phyloP scores from a whole-genome alignment of 2,113 vertebrate genomes.

The Lota lota region DNA sequence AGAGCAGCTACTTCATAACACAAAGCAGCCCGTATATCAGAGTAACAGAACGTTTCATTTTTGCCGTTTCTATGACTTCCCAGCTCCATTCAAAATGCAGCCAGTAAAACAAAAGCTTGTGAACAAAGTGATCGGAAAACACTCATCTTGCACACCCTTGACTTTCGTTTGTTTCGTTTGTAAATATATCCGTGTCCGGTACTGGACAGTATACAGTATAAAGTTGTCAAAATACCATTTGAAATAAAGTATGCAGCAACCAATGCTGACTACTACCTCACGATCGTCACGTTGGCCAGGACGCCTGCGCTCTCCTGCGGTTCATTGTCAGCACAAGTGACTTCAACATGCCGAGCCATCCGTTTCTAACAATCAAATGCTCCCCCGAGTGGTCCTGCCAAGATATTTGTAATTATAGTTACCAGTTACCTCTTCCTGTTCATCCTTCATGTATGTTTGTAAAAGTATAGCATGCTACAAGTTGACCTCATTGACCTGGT shows the following conservation, averaged over 20 bases:
- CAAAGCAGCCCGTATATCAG: conserved; percentile 43
- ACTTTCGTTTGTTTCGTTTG: conserved; percentile 32
- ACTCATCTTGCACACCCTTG: conserved; percentile 13
- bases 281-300: conserved; percentile 53
- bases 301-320: conserved; percentile 38
- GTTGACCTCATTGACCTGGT: conserved; percentile 52
- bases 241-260: conserved; percentile 70
- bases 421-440: conserved; percentile 34
- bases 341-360: conserved; percentile 44
- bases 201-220: conserved; percentile 44
- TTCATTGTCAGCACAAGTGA: conserved; percentile 6
- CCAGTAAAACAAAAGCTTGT: conserved; percentile 32
- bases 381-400: conserved; percentile 57
- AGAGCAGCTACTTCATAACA: conserved; percentile 39
- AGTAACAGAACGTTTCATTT: conserved; percentile 24
- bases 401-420: conserved; percentile 65
- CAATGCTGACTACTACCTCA: conserved; percentile 74
- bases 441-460: conserved; percentile 60
- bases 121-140: conserved; percentile 25
- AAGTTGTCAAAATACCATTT: conserved; percentile 62
- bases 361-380: conserved; percentile 5
- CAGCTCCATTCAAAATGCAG: conserved; percentile 44
- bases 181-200: conserved; percentile 60
- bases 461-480: conserved; percentile 67
- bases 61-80: conserved; percentile 31